Evolutionary conservation across 1,140 invertebrate genomes (phyloP), one percentile per base, ranked within the genome.

Genomic region (Drosophila guanche): DNA sequence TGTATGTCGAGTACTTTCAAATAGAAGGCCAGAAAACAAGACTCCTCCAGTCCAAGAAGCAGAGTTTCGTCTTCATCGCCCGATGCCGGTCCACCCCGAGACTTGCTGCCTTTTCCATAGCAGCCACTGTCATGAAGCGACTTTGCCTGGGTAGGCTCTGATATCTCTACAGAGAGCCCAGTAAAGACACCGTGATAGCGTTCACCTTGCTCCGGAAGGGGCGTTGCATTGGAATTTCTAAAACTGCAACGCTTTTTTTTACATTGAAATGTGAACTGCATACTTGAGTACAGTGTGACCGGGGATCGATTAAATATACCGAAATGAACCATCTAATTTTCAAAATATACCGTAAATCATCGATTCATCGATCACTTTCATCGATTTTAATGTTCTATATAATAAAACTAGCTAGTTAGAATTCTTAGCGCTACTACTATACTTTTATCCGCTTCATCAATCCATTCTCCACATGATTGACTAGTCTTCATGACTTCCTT

Each of bases 21-120:
- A 23, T 93, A 95, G 92, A 94, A 96, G 23, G 93, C 92, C 20
- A 98, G 92, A 76, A 97, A 97, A 90, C 96, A 97, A 0, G 96
- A 95, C 92, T 97, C 96, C 89, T 96, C 95, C 55, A 95, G 92
- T 25, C 93, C 93, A 2, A 97, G 90, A 78, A 95, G 92, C 20
- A 96, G 88, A 8, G 93, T 94, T 92, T 96, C 95, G 52, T 92
- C 90, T 5, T 33, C 20, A 6, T 66, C 75, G 7, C 74, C 61
- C 10, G 65, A 71, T 10, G 43, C 90, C 29, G 95, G 95, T 71
- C 92, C 93, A 37, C 94, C 93, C 42, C 93, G 92, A 0, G 95
- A 95, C 8, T 93, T 83, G 33, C 93, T 94, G 29, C 95, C 95
- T 92, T 96, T 96, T 1, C 95, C 95, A 92, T 95, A 96, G 90